Evolutionary conservation across 1,140 invertebrate genomes (phyloP), one percentile per base, ranked within the genome.

Genomic region (Venturia canescens): DNA sequence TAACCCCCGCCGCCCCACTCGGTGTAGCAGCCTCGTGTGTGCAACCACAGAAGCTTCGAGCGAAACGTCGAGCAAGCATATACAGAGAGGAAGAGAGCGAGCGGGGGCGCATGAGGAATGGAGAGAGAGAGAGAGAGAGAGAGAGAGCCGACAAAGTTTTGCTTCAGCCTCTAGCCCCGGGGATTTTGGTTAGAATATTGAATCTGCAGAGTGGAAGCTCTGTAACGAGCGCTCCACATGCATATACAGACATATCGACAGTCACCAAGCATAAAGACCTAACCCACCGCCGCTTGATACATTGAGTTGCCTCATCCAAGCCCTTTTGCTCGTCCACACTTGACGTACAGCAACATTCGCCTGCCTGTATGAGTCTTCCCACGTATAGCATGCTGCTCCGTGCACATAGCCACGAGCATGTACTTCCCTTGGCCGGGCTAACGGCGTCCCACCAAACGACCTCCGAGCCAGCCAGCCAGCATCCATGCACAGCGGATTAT

Each of bases 111-210:
- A 21, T n/a, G 57, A 63, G 66, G 15, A 15, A 44, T 6, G 4
- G 50, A 15, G 50, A 63, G 31, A 69, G 16, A 76, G 27, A 27
- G 60, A 63, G 29, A 57, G 48, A 44, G 60, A 67, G 44, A 63
- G 31, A 69, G 16, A 23, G 60, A 83, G 86, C 86, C 83, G 86
- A 84, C 85, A 89, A 91, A 91, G 88, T 91, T 90, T 90, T 87
- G 86, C 87, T 84, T 88, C 81, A 53, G 81, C 67, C 75, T 77
- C 79, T 90, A 89, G 90, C 90, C 89, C 89, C 86, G 85, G 90
- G 90, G 90, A 91, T 91, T 91, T 91, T 90, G 90, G 90, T 91
- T 91, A 89, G 90, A 91, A 91, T 91, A 91, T 91, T 91, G 90
- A 91, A 91, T 91, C 90, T 89, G 86, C 88, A 84, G 88, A 88